These are phyloP conservation scores for Paramisgurnus dabryanus DNA, from an alignment of 2,113 vertebrate species.

Conservation along the genomic window DNA sequence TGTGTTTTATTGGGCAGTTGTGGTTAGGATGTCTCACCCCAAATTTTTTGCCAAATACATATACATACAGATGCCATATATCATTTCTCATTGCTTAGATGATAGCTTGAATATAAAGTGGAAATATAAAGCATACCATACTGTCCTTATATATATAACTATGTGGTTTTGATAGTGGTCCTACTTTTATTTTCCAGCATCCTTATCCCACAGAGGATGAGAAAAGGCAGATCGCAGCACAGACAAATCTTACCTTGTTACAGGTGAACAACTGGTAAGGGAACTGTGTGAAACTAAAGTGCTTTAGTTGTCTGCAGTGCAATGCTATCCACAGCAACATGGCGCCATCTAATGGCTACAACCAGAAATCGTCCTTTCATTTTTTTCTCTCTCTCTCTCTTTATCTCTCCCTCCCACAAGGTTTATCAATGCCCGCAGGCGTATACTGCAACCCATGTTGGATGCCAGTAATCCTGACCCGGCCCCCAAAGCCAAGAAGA, in stretches of 20 bases:
- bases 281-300: not conserved
- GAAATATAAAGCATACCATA: too few relatives aligned
- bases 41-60: too few relatives aligned
- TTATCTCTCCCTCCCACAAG: slow-evolving; percentile 61
- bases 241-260: slow-evolving; percentile 95
- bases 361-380: not conserved
- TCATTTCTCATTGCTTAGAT: too few relatives aligned
- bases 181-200: slow-evolving; percentile 76
- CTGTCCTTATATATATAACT: too few relatives aligned
- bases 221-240: slow-evolving; percentile 95
- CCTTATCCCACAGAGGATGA: slow-evolving; percentile 98
- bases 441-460: slow-evolving; percentile 96
- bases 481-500: slow-evolving; percentile 97
- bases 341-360: slow-evolving; percentile 65
- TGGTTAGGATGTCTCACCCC: too few relatives aligned
- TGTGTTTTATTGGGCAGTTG: too few relatives aligned
- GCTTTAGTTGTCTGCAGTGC: too few relatives aligned
- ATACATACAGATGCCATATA: too few relatives aligned
- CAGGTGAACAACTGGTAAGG: slow-evolving; percentile 99
- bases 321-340: slow-evolving; percentile 28
- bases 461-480: slow-evolving; percentile 98
- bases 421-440: slow-evolving; percentile 97
- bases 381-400: not conserved
- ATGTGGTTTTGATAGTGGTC: not conserved
- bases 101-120: too few relatives aligned